A percentile compares a stretch with the other conserved stretches of the same genome.
Conservation (phyloP, 2,113 vertebrate species). For the Sus scrofa region T2T-Sscrofa CM000830.6:65059501-65060000, state of each 20-base stretch:
- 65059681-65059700: conserved; percentile 43
- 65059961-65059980: conserved; percentile 53
- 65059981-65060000: conserved; percentile 23
- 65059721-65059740: conserved; percentile 19
- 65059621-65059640: neutral
- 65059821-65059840: conserved; percentile 17
- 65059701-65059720: conserved; percentile 33
- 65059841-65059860: neutral
- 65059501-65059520: conserved; percentile 5
- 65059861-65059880: neutral
- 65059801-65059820: neutral
- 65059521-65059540: neutral
- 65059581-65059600: neutral
- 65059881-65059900: conserved; percentile 9
- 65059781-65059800: neutral
- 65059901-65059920: conserved; percentile 18
- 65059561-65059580: conserved; percentile 51
- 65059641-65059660: conserved; percentile 60
- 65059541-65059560: conserved; percentile 12
- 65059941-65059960: neutral
- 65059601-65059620: conserved; percentile 44
- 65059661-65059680: conserved; percentile 46
- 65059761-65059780: neutral
- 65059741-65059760: conserved; percentile 51
- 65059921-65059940: neutral